phyloP scores from a whole-genome alignment of 2,113 vertebrate species.

The Thamnaconus septentrionalis region DNA sequence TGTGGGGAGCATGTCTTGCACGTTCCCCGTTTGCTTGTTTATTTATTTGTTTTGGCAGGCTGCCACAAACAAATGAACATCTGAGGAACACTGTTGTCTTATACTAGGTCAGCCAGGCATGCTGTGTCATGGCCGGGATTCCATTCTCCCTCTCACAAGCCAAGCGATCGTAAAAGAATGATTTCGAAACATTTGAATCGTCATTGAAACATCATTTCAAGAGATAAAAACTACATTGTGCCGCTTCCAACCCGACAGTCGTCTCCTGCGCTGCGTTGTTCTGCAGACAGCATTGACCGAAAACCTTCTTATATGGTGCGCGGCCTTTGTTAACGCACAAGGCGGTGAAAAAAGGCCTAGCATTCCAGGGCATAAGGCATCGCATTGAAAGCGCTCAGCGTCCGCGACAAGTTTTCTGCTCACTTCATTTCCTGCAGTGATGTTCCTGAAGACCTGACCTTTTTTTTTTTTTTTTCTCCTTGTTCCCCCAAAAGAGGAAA shows the following conservation, averaged over 20 bases:
- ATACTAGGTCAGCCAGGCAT: too few relatives aligned
- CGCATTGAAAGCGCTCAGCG: conserved; percentile 28
- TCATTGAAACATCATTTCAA: too few relatives aligned
- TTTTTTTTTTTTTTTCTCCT: conserved; percentile 1
- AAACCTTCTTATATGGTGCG: conserved; percentile 11
- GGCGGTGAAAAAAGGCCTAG: conserved; percentile 7
- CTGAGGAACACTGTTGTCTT: too few relatives aligned
- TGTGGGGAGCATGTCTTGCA: too few relatives aligned
- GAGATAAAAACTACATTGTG: too few relatives aligned
- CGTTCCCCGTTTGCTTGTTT: too few relatives aligned
- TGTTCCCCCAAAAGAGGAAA: neutral
- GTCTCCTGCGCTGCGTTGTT: conserved; percentile 2
- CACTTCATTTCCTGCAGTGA: conserved; percentile 1
- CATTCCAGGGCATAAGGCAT: conserved; percentile 23
- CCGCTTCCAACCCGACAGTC: neutral
- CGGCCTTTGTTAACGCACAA: conserved; percentile 27
- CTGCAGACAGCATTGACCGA: neutral
- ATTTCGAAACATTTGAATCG: too few relatives aligned
- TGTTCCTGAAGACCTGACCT: conserved; percentile 36
- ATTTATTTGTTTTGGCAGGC: too few relatives aligned
- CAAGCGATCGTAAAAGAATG: too few relatives aligned
- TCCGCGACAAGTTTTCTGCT: neutral
- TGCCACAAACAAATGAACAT: too few relatives aligned
- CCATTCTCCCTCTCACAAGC: neutral
- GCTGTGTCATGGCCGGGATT: too few relatives aligned